Base-by-base conservation (phyloP, 2,888 invertebrate species). In the Chironomus tentans region DNA sequence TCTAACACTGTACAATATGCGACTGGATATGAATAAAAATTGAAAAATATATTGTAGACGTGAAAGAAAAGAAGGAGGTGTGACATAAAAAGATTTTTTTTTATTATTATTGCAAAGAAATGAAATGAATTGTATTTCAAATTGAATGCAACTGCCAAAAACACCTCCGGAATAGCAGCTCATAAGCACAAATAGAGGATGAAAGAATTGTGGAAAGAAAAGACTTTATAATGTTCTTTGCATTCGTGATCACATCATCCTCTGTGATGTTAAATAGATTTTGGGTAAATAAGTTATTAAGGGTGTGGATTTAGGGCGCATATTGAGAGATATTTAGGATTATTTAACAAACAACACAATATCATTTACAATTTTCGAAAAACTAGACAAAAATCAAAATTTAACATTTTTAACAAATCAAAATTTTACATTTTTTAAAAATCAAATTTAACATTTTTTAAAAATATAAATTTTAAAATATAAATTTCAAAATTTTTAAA, bases 101-200 rank as follows among this genome's bases (percentile, higher is more conserved):
- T 10, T 71, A 50, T 56, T 15, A 38, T 38, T 38, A 38, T 56
- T 56, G 15, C 56, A 56, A 56, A 56, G 15, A 50, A 50, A 50
- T 21, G 22, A 48, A 71, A 71, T 56, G 71, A 71, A 71, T 71
- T 71, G 71, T 62, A 72, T 28, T 72, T 28, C 15, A 21, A 47
- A 70, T 70, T 70, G 47, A 70, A 70, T 70, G 70, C 72, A 72
- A 50, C 24, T 72, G 72, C 62, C 72, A 72, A 72, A 62, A 72
- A 61, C 72, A 72, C 50, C 72, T 72, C 50, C 21, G 12, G 21
- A 21, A 24, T 22, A 12, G 21, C 68, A 24, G 13, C 22, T 13
- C 68, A 68, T n/a, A 21, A 13, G 21, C 68, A 68, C 22, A 68
- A 22, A 38, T 38, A 38, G 38, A 38, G 38, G 38, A 38, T 38